Conservation (phyloP, 30 jellyfish, hydroid and myxozoan genomes). For the Hydractinia echinata region DNA sequence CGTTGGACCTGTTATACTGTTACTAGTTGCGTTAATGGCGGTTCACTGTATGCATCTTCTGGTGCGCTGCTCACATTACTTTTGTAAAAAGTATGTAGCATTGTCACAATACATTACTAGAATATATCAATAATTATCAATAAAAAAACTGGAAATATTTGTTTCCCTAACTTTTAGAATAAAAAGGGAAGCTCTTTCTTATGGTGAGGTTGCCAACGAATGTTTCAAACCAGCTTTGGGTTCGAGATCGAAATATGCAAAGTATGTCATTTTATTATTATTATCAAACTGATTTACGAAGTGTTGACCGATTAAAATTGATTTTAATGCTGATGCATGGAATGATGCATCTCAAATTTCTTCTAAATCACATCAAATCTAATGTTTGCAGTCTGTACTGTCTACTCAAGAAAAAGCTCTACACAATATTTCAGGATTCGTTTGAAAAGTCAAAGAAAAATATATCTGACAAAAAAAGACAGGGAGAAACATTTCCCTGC, state of each 20-base stretch:
- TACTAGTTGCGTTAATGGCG: conserved; percentile 70
- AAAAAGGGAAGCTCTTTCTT: conserved; percentile 69
- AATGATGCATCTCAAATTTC: no score
- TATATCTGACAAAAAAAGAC: no score
- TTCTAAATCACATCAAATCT: no score
- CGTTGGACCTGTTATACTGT: conserved; percentile 78
- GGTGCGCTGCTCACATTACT: conserved; percentile 71
- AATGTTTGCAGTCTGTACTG: no score
- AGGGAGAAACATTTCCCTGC: no score
- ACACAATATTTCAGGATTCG: no score
- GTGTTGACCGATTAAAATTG: no score
- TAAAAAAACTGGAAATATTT: neutral
- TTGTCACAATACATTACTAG: no score
- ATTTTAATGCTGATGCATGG: no score
- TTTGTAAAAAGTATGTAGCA: conserved; percentile 61
- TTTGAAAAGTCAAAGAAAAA: no score
- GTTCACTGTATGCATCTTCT: conserved; percentile 89
- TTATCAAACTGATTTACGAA: no score
- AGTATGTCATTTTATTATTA: conserved; percentile 48
- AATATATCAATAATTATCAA: neutral
- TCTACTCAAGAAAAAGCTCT: no score
- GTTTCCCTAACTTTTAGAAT: conserved; percentile 24
- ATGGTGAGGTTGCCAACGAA: conserved; percentile 94
- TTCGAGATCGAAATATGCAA: conserved; percentile 44
- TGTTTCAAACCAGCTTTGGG: conserved; percentile 48